These are phyloP conservation scores for Oenanthe oenanthe DNA, from an alignment of 2,113 vertebrate genomes.

Conservation along the genomic window DNA sequence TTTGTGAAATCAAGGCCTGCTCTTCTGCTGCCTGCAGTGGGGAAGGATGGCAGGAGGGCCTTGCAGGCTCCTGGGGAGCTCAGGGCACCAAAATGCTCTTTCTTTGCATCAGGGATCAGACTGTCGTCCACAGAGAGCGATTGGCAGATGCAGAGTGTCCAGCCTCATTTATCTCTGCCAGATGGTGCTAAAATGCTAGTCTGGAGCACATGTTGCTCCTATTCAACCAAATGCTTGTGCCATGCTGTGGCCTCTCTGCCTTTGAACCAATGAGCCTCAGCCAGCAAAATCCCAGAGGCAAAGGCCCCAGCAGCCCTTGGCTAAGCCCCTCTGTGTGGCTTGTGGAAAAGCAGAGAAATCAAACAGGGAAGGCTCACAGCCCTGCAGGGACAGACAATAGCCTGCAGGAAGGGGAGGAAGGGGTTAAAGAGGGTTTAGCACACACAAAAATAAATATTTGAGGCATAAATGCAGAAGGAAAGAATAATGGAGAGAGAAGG, in stretches of 20 bases:
- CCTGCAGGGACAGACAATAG: background rate
- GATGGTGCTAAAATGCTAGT: slow-evolving; percentile 55
- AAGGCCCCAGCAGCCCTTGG: background rate
- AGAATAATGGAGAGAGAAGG: slow-evolving; percentile 30
- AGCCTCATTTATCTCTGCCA: slow-evolving; percentile 56
- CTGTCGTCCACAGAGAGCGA: background rate
- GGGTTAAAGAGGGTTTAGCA: slow-evolving; percentile 31
- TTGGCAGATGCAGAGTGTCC: slow-evolving; percentile 40
- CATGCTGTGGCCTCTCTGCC: slow-evolving; percentile 18
- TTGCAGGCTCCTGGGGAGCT: background rate
- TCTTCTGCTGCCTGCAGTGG: background rate
- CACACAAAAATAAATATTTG: slow-evolving; percentile 41
- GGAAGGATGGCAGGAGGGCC: background rate
- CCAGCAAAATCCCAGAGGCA: background rate
- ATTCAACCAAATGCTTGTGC: slow-evolving; percentile 53
- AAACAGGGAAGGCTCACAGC: background rate
- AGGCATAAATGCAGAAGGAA: slow-evolving; percentile 11
- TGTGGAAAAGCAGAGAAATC: background rate
- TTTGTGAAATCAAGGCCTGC: background rate
- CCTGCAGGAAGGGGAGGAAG: background rate
- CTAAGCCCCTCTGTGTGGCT: background rate
- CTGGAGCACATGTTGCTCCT: slow-evolving; percentile 30
- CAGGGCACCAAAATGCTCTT: background rate
- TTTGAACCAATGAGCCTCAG: slow-evolving; percentile 22
- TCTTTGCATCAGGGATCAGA: slow-evolving; percentile 13